A percentile compares a stretch with the other conserved stretches of the same genome.
These are phyloP conservation scores for Himalopsyche japonica DNA, from an alignment of 2,888 invertebrate species.

Conservation along the genomic window DNA sequence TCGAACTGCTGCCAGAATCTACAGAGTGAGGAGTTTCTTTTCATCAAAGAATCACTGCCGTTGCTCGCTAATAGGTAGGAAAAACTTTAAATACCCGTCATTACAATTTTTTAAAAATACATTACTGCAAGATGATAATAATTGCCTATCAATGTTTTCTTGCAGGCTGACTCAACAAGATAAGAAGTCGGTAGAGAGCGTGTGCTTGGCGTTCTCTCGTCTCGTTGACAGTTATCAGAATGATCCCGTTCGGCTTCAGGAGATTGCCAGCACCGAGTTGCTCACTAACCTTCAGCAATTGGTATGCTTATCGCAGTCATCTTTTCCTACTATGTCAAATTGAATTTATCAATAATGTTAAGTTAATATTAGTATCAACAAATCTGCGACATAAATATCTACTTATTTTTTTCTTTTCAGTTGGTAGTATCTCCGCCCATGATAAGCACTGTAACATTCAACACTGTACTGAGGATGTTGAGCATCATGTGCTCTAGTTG, in stretches of 20 bases:
- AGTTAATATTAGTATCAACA: not conserved
- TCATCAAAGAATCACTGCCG: constrained; percentile 85
- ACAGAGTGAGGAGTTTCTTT: constrained; percentile 91
- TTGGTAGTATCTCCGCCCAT: constrained; percentile 94
- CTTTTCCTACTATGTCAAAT: not conserved
- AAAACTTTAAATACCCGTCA: too few relatives aligned
- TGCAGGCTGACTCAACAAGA: constrained; percentile 81
- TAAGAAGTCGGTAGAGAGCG: constrained; percentile 97
- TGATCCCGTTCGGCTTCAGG: constrained; percentile 86
- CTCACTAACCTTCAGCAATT: constrained; percentile 92
- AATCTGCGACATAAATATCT: not conserved
- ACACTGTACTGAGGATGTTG: constrained; percentile 93
- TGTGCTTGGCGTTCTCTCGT: constrained; percentile 94
- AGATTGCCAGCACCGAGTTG: constrained; percentile 90
- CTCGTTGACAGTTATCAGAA: constrained; percentile 95
- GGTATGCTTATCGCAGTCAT: constrained; percentile 53
- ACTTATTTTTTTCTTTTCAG: constrained; percentile 50
- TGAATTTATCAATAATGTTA: constrained; percentile 35
- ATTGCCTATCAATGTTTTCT: not conserved
- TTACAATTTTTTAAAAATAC: not conserved
- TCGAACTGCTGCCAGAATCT: constrained; percentile 97
- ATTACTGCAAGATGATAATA: too few relatives aligned
- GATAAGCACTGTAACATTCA: constrained; percentile 92
- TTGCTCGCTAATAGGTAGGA: constrained; percentile 71
- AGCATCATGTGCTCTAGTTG: constrained; percentile 96